Percentiles rank a stretch among this genome's conserved stretches.
These are phyloP conservation scores for Otolemur crassicaudatus DNA, from an alignment of 2,797 vertebrate genomes.

Conservation along the genomic window DNA sequence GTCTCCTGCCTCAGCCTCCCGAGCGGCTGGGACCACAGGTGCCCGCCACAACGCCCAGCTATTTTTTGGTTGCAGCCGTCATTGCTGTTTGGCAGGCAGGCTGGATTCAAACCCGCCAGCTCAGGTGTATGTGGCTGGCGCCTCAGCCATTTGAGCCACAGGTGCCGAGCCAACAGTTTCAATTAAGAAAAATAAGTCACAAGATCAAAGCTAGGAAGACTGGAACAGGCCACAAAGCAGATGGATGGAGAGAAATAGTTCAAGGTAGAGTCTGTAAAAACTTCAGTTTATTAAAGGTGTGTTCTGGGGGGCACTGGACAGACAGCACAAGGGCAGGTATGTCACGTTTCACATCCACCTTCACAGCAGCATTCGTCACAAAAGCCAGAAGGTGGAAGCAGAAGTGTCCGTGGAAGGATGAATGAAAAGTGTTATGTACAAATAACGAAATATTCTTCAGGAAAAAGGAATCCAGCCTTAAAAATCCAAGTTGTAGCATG, in stretches of 20 bases:
- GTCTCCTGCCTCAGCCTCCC: too few relatives aligned
- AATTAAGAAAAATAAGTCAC: neutral
- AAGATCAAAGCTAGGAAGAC: neutral
- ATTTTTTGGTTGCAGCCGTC: too few relatives aligned
- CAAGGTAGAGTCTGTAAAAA: neutral
- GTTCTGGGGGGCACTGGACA: neutral
- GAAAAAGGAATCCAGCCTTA: neutral
- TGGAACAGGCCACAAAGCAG: neutral
- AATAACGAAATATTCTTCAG: neutral
- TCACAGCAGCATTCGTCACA: neutral
- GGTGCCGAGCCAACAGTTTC: neutral
- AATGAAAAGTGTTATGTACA: neutral
- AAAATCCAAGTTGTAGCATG: neutral
- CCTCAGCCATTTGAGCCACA: too few relatives aligned
- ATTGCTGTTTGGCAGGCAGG: too few relatives aligned
- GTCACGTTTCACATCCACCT: neutral
- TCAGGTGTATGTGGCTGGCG: too few relatives aligned
- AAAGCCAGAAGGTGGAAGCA: neutral
- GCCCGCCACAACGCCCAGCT: too few relatives aligned
- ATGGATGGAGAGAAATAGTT: neutral
- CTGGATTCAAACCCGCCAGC: too few relatives aligned
- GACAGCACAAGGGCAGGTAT: neutral
- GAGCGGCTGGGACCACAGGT: too few relatives aligned
- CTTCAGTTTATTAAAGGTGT: neutral
- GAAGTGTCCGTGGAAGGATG: neutral